A percentile compares a stretch with the other conserved stretches of the same genome.
Conservation (phyloP, 2,113 vertebrate genomes). For the Stomatorhinus ivindoensis region DNA sequence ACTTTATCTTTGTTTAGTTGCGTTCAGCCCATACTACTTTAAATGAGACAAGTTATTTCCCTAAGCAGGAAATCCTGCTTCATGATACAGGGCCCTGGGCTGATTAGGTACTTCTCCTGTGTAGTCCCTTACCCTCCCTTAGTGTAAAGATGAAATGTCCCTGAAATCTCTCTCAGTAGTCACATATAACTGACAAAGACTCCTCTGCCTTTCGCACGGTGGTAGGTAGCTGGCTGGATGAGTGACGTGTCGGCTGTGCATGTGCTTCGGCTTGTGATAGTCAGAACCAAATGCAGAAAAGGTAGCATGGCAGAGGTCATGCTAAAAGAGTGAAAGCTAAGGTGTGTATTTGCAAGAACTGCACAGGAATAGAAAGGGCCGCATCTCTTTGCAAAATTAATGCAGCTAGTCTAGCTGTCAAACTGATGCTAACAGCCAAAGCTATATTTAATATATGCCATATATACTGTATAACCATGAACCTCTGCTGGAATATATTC, state of each 20-base stretch:
- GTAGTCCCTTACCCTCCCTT: background rate
- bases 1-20: background rate
- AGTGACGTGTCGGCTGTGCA: background rate
- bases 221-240: background rate
- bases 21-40: background rate
- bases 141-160: background rate
- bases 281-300: background rate
- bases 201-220: background rate
- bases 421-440: background rate
- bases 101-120: background rate
- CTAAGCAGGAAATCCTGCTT: background rate
- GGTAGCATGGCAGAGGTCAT: background rate
- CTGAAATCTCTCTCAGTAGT: background rate
- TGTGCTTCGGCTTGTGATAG: background rate
- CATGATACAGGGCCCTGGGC: background rate
- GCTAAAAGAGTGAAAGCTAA: background rate
- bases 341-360: background rate
- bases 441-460: background rate
- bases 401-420: background rate
- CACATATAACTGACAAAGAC: background rate
- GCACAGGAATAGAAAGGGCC: background rate
- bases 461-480: background rate
- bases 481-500: background rate
- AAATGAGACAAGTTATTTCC: background rate
- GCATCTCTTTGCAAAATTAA: background rate